Evolutionary conservation across 2,888 invertebrate species (phyloP).

Genomic region (Drosophila limbata): DNA sequence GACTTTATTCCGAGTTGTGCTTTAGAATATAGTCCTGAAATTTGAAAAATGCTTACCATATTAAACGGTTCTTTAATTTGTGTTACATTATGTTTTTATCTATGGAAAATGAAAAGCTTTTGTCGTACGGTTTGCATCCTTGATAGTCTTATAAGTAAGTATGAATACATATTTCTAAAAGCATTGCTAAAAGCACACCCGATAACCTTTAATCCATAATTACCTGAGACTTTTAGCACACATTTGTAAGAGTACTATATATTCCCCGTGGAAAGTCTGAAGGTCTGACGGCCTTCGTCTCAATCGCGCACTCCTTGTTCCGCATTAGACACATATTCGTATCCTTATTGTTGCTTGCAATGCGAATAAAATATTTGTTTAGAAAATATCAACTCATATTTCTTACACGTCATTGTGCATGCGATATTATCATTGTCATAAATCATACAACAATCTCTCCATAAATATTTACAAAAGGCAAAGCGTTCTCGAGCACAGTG

Average conservation of each 20-base stretch:
- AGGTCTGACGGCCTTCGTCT: background rate
- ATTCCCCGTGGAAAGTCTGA: constrained; percentile 3
- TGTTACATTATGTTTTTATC: too few species aligned
- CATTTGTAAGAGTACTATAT: background rate
- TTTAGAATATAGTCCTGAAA: too few species aligned
- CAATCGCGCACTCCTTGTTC: constrained; percentile 14
- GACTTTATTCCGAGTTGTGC: too few species aligned
- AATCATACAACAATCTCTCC: constrained; percentile 76
- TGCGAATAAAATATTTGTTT: constrained; percentile 74
- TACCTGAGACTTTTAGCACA: constrained; percentile 30
- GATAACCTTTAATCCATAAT: constrained; percentile 35
- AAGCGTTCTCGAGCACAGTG: constrained; percentile 33
- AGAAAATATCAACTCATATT: constrained; percentile 74
- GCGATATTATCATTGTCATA: constrained; percentile 77
- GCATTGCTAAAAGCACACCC: background rate
- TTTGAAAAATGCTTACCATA: too few species aligned
- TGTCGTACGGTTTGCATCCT: background rate
- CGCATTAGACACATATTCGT: constrained; percentile 28
- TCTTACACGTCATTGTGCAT: constrained; percentile 78
- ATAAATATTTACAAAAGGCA: constrained; percentile 78
- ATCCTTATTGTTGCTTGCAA: constrained; percentile 34
- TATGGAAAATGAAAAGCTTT: too few species aligned
- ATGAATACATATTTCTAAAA: background rate
- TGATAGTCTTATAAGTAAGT: constrained; percentile 1
- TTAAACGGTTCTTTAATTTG: too few species aligned